Conservation (phyloP, 2,113 vertebrate genomes). For the Hydropotes inermis region DNA sequence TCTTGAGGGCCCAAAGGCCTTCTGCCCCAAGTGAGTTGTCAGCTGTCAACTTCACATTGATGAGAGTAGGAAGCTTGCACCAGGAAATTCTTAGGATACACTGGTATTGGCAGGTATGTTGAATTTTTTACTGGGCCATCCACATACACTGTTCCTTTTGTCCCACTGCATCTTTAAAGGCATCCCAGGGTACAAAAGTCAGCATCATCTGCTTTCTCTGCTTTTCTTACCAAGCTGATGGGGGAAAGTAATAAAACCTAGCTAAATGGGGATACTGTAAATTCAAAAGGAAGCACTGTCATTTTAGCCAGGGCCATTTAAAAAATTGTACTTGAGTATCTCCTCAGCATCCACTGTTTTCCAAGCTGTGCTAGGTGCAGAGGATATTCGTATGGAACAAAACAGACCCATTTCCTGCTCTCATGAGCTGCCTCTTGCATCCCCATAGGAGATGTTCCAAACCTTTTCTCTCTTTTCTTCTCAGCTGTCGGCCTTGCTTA, state of each 20-base stretch:
- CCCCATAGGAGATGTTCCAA: neutral
- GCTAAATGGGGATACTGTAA: neutral
- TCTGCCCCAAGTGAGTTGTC: neutral
- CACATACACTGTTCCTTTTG: neutral
- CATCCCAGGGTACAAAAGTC: neutral
- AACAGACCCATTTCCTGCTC: neutral
- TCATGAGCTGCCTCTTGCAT: neutral
- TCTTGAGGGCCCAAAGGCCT: neutral
- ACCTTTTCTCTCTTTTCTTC: neutral
- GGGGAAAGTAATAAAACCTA: neutral
- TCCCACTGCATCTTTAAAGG: neutral
- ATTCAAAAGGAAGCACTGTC: neutral
- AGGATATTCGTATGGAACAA: neutral
- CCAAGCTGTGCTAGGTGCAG: neutral
- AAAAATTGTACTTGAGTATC: neutral
- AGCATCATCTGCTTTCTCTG: neutral
- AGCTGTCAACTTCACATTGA: neutral
- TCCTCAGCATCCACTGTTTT: neutral
- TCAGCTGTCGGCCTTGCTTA: neutral
- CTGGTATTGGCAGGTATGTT: neutral
- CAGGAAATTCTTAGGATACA: neutral
- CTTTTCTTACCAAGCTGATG: neutral
- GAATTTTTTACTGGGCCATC: neutral
- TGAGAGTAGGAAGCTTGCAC: neutral
- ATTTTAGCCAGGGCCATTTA: neutral